Evolutionary conservation across 2,888 invertebrate genomes (phyloP).

Genomic region (Strigamia maritima): DNA sequence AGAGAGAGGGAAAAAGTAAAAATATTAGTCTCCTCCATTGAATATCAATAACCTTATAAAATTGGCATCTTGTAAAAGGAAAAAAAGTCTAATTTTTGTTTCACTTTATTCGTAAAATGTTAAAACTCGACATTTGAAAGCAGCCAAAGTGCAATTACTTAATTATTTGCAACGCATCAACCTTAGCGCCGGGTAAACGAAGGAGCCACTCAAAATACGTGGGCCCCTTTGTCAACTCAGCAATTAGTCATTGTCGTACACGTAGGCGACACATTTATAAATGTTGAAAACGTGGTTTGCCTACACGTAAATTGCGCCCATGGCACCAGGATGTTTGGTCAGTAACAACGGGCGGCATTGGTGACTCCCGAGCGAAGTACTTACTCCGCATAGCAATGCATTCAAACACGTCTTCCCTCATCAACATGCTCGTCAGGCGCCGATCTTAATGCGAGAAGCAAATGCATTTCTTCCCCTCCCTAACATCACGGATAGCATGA

Average conservation of each 20-base stretch:
- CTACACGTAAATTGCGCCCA: not conserved
- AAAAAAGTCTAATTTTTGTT: not conserved
- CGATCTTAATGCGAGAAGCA: conserved; percentile 16
- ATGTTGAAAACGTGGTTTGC: not conserved
- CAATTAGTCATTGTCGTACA: conserved; percentile 5
- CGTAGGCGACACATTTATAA: not conserved
- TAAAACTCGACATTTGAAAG: not conserved
- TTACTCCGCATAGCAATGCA: conserved; percentile 10
- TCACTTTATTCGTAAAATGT: not conserved
- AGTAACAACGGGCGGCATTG: not conserved
- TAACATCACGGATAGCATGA: conserved; percentile 23
- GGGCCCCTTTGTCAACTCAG: not conserved
- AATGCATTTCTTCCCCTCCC: conserved; percentile 18
- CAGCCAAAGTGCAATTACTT: not conserved
- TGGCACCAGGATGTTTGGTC: not conserved
- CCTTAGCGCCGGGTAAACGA: not conserved
- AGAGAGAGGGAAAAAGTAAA: not conserved
- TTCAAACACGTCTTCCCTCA: not conserved
- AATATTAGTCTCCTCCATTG: not conserved
- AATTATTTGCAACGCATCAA: conserved; percentile 1
- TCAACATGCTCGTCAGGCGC: conserved; percentile 2
- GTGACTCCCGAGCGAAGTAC: not conserved
- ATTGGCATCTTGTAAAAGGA: not conserved
- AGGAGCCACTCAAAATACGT: not conserved
- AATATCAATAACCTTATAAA: conserved; percentile 8